Evolutionary conservation across 2,888 invertebrate genomes (phyloP).

Genomic region (Marronus borbonicus): DNA sequence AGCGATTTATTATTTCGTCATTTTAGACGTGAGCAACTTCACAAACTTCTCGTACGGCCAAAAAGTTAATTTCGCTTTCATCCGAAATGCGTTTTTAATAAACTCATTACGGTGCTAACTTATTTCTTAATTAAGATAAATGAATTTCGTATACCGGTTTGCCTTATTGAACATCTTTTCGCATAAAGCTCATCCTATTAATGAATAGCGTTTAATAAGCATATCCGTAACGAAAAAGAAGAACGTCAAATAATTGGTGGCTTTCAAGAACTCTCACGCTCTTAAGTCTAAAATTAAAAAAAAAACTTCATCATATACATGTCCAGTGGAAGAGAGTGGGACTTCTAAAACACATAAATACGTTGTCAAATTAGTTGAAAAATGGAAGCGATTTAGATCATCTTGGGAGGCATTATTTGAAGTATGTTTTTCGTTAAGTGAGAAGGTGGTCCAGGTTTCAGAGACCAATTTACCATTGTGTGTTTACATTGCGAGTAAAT

Average conservation of each 20-base stretch:
- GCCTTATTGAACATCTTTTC: constrained; percentile 17
- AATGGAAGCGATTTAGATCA: constrained; percentile 45
- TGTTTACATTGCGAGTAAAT: constrained; percentile 26
- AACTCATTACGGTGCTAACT: constrained; percentile 7
- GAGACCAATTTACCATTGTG: constrained; percentile 48
- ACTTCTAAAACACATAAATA: neutral
- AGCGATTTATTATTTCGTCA: constrained; percentile 25
- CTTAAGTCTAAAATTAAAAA: too few relatives aligned
- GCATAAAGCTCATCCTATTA: constrained; percentile 1
- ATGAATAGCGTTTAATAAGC: too few relatives aligned
- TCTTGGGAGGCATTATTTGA: constrained; percentile 47
- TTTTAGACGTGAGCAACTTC: neutral
- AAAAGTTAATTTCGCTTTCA: constrained; percentile 33
- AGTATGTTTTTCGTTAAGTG: constrained; percentile 17
- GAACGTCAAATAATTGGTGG: too few relatives aligned
- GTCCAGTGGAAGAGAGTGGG: neutral
- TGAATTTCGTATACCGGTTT: constrained; percentile 23
- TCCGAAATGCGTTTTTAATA: constrained; percentile 17
- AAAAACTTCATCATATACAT: too few relatives aligned
- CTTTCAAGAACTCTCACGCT: too few relatives aligned
- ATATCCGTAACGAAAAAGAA: too few relatives aligned
- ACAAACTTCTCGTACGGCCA: constrained; percentile 18
- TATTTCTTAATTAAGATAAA: constrained; percentile 50
- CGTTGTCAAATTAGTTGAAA: constrained; percentile 44
- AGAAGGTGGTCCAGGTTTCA: constrained; percentile 11